These are phyloP conservation scores for Danaus chrysippus DNA, from an alignment of 2,888 invertebrate species.

Conservation along the genomic window DNA sequence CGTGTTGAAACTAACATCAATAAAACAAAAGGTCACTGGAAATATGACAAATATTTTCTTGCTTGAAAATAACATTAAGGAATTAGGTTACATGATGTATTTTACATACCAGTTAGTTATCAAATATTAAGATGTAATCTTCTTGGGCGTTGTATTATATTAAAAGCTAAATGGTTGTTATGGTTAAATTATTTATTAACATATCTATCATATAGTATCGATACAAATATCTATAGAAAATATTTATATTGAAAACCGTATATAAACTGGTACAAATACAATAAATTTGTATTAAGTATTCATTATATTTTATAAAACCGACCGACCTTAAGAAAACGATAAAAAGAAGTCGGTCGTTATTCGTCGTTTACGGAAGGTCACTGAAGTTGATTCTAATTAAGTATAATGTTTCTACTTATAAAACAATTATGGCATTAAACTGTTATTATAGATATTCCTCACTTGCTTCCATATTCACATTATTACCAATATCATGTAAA, in stretches of 20 bases:
- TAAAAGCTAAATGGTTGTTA: too few species aligned
- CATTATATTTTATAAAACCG: conserved; percentile 42
- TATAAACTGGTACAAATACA: not conserved
- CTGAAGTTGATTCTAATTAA: conserved; percentile 24
- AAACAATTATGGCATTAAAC: conserved; percentile 16
- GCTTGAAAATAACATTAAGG: not conserved
- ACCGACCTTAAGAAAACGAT: conserved; percentile 44
- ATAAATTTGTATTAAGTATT: conserved; percentile 22
- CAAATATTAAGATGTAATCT: too few species aligned
- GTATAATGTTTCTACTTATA: conserved; percentile 33
- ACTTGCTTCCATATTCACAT: not conserved
- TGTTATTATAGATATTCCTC: conserved; percentile 35
- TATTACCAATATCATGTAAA: not conserved
- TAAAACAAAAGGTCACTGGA: conserved; percentile 3
- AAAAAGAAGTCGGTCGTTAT: conserved; percentile 39
- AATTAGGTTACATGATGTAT: not conserved
- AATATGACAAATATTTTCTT: conserved; percentile 2
- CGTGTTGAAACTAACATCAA: conserved; percentile 40
- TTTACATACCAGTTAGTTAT: not conserved
- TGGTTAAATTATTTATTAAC: too few species aligned
- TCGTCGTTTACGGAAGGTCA: conserved; percentile 32
- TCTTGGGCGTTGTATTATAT: too few species aligned
- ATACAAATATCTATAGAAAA: too few species aligned
- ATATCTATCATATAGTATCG: too few species aligned
- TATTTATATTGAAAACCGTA: too few species aligned